phyloP scores from a whole-genome alignment of 2,888 invertebrate species.

The Salticus scenicus region DNA sequence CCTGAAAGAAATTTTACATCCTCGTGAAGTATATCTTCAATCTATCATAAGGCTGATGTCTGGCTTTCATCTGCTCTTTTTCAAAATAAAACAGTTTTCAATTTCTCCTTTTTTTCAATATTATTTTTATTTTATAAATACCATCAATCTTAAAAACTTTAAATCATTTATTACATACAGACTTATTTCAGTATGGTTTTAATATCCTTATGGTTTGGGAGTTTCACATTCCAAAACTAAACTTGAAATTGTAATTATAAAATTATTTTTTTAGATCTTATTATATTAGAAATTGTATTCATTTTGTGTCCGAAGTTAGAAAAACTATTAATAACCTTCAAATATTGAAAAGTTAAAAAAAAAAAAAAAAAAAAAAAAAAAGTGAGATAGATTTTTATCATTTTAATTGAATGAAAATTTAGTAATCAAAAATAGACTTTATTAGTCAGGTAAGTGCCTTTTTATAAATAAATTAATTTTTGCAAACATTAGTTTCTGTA shows the following conservation, averaged over 20 bases:
- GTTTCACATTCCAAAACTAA: constrained; percentile 3
- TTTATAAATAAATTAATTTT: too few species aligned
- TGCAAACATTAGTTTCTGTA: too few species aligned
- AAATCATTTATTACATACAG: constrained; percentile 10
- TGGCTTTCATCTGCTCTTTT: constrained; percentile 22
- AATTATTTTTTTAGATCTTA: not conserved
- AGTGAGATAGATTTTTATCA: too few species aligned
- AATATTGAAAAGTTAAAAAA: too few species aligned
- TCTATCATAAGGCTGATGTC: constrained; percentile 41
- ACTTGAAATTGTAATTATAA: not conserved
- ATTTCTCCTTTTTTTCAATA: constrained; percentile 16
- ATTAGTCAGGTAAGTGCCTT: too few species aligned
- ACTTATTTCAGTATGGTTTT: not conserved
- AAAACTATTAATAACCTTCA: too few species aligned
- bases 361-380: too few species aligned
- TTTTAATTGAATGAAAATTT: too few species aligned
- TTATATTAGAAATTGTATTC: not conserved
- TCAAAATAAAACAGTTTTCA: not conserved
- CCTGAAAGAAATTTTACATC: constrained; percentile 37
- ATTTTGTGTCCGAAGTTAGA: not conserved
- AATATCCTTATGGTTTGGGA: not conserved
- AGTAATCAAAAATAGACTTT: too few species aligned
- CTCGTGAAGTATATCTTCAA: not conserved
- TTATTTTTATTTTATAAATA: constrained; percentile 15
- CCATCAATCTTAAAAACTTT: not conserved